A percentile compares a stretch with the other conserved stretches of the same genome.
These are phyloP conservation scores for Pomacea maculata DNA, from an alignment of 1,140 invertebrate species.

Conservation along the genomic window DNA sequence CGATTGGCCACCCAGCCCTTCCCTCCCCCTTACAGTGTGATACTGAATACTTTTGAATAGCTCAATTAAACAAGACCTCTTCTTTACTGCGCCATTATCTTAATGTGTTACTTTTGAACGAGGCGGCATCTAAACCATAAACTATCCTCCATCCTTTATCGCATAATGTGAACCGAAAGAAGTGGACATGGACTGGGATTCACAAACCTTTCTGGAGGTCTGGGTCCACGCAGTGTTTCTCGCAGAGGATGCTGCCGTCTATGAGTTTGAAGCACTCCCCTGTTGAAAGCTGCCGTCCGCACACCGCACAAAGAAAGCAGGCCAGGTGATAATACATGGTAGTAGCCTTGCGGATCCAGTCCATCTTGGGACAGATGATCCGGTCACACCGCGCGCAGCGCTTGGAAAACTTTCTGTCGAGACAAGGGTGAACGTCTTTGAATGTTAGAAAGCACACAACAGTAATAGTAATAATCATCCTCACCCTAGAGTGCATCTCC, in stretches of 20 bases:
- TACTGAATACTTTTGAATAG: too few relatives aligned
- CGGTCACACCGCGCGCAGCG: conserved; percentile 96
- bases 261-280: conserved; percentile 97
- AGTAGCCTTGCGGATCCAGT: conserved; percentile 95
- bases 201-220: conserved; percentile 81
- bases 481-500: too few relatives aligned
- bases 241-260: conserved; percentile 92
- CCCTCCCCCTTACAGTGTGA: too few relatives aligned
- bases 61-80: too few relatives aligned
- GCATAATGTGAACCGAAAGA: too few relatives aligned
- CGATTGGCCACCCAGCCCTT: neutral
- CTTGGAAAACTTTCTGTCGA: conserved; percentile 89
- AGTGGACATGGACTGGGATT: neutral
- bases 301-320: conserved; percentile 97
- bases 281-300: conserved; percentile 94
- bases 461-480: too few relatives aligned
- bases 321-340: conserved; percentile 97
- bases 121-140: too few relatives aligned
- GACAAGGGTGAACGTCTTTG: neutral
- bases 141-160: too few relatives aligned
- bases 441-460: too few relatives aligned
- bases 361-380: conserved; percentile 84
- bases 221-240: conserved; percentile 94
- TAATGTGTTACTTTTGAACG: too few relatives aligned
- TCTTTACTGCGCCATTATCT: too few relatives aligned